Conservation (phyloP, 2,888 invertebrate species). For the Lithophane ornitopus region DNA sequence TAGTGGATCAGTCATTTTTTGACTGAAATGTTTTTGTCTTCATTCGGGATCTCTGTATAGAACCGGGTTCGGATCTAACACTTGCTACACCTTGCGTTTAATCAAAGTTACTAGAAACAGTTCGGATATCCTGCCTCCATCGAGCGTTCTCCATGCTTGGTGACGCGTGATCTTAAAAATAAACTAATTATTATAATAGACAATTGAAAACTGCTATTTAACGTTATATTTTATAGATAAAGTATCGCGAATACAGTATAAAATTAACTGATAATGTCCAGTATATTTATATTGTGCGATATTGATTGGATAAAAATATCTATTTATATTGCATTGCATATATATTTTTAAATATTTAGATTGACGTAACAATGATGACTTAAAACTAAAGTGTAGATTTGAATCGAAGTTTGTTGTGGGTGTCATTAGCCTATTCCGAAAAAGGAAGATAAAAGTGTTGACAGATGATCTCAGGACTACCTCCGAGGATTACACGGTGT, state of each 20-base stretch:
- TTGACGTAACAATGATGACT: constrained; percentile 30
- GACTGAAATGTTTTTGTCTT: constrained; percentile 42
- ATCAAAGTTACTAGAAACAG: constrained; percentile 5
- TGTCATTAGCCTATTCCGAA: background rate
- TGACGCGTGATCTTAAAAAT: constrained; percentile 16
- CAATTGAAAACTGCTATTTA: constrained; percentile 41
- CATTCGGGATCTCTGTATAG: constrained; percentile 49
- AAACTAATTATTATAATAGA: constrained; percentile 28
- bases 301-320: constrained; percentile 41
- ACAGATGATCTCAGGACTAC: constrained; percentile 59
- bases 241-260: constrained; percentile 19
- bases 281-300: constrained; percentile 49
- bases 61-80: constrained; percentile 57
- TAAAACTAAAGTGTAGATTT: constrained; percentile 21
- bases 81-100: constrained; percentile 60
- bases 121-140: background rate
- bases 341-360: constrained; percentile 14
- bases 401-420: constrained; percentile 21
- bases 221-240: constrained; percentile 21
- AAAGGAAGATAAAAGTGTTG: constrained; percentile 3
- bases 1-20: constrained; percentile 32
- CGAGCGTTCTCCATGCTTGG: background rate
- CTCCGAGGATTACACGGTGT: constrained; percentile 23
- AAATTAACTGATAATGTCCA: constrained; percentile 35
- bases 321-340: constrained; percentile 38